phyloP scores from a whole-genome alignment of 2,888 invertebrate genomes.

The Drosophila paucipuncta region DNA sequence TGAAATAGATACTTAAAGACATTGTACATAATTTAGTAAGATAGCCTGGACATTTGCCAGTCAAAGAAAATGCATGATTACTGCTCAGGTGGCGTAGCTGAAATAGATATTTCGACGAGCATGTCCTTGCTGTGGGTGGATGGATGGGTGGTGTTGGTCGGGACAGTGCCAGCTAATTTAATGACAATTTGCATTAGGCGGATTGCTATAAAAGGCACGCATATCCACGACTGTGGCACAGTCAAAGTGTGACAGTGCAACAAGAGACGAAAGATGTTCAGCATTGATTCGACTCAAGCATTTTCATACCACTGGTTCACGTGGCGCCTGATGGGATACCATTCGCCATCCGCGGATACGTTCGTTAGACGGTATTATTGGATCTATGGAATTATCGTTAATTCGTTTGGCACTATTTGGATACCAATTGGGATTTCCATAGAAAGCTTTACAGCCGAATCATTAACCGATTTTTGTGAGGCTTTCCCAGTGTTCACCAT shows the following conservation, averaged over 20 bases:
- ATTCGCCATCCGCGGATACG: constrained; percentile 48
- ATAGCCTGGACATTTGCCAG: constrained; percentile 1
- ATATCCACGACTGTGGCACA: neutral
- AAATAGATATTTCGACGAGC: constrained; percentile 4
- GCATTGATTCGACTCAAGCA: constrained; percentile 58
- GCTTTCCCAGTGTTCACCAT: constrained; percentile 60
- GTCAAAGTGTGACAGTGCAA: constrained; percentile 2
- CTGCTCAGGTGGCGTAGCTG: neutral
- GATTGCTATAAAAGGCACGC: constrained; percentile 20
- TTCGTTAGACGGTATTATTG: constrained; percentile 62
- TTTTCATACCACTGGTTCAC: constrained; percentile 76
- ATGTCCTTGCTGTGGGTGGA: constrained; percentile 1
- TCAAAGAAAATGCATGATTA: constrained; percentile 10
- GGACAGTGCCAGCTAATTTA: neutral
- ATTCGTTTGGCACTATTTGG: constrained; percentile 40
- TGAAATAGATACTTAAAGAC: neutral
- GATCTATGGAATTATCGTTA: constrained; percentile 57
- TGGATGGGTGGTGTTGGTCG: neutral
- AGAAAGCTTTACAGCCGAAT: constrained; percentile 53
- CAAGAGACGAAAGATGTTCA: constrained; percentile 12
- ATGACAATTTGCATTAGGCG: constrained; percentile 48
- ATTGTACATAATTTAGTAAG: constrained; percentile 19
- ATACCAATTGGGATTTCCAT: constrained; percentile 60
- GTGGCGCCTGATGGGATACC: constrained; percentile 73
- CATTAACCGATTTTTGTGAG: constrained; percentile 71